Percentiles rank a stretch among this genome's conserved stretches.
These are phyloP conservation scores for Brienomyrus longianalis DNA, from an alignment of 2,113 vertebrate species.

Conservation along the genomic window DNA sequence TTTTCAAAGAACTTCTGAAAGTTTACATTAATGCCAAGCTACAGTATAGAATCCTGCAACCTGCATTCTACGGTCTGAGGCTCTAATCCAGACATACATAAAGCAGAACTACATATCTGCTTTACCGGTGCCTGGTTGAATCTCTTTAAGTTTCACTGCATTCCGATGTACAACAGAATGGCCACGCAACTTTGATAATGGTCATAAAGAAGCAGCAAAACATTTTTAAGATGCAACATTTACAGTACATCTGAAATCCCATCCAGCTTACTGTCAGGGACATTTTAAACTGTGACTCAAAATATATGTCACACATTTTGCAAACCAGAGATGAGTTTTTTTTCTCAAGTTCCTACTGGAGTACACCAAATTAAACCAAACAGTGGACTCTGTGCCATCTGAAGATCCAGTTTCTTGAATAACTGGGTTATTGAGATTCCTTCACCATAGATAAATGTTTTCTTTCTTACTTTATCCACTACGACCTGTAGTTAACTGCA, in stretches of 20 bases:
- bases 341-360: not conserved
- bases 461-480: not conserved
- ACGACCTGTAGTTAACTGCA: not conserved
- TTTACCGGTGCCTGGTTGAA: not conserved
- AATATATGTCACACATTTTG: not conserved
- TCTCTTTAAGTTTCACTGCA: not conserved
- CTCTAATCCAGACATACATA: not conserved
- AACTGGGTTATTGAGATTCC: not conserved
- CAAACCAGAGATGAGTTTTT: not conserved
- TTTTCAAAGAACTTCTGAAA: not conserved
- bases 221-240: not conserved
- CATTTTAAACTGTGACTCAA: not conserved
- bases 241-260: not conserved
- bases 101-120: not conserved
- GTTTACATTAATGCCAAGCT: not conserved
- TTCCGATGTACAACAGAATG: not conserved
- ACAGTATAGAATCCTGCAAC: not conserved
- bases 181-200: not conserved
- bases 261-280: not conserved
- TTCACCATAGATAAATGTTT: not conserved
- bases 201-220: not conserved
- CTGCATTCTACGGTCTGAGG: not conserved
- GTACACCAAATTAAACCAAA: not conserved
- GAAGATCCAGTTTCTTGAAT: not conserved
- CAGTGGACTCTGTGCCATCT: not conserved